Evolutionary conservation across 2,113 vertebrate genomes (phyloP), one percentile per base, ranked within the genome.

Genomic region (Datnioides undecimradiatus): DNA sequence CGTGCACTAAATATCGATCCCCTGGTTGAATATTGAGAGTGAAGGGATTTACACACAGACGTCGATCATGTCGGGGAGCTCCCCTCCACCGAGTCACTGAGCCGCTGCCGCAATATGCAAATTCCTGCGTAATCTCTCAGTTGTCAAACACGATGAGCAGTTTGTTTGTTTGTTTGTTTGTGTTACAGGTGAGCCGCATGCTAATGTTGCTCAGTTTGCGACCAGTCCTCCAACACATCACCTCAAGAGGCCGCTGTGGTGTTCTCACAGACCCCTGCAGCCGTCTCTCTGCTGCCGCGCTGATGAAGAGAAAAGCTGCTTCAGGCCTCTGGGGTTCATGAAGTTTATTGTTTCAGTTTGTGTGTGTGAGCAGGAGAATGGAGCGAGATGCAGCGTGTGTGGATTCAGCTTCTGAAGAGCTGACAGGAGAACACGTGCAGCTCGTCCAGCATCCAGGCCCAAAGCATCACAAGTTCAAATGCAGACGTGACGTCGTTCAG

Each of bases 161-260:
- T 77, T 46, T 73, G 54, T 48, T 48, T 83, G 72, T 25, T 52
- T 54, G 54, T 43, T 49, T 64, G 4, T 43, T n/a, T 43, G 58
- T 45, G 14, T 13, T 10, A 57, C 23, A 16, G 4, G 7, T n/a
- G n/a, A n/a, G n/a, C n/a, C n/a, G n/a, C n/a, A n/a, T n/a, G n/a
- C n/a, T n/a, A n/a, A n/a, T n/a, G n/a, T n/a, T n/a, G n/a, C n/a
- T n/a, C n/a, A n/a, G n/a, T n/a, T n/a, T n/a, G n/a, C n/a, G n/a
- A n/a, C n/a, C n/a, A n/a, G n/a, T n/a, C n/a, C n/a, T n/a, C n/a
- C n/a, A n/a, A n/a, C n/a, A n/a, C n/a, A n/a, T n/a, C n/a, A n/a
- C 13, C 14, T 11, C 3, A 52, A 27, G 40, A n/a, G n/a, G n/a
- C n/a, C n/a, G n/a, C n/a, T 52, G 14, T 29, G 16, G n/a, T 25